Evolutionary conservation across 2,113 vertebrate species (phyloP).

Genomic region (Chloropsis cyanopogon): DNA sequence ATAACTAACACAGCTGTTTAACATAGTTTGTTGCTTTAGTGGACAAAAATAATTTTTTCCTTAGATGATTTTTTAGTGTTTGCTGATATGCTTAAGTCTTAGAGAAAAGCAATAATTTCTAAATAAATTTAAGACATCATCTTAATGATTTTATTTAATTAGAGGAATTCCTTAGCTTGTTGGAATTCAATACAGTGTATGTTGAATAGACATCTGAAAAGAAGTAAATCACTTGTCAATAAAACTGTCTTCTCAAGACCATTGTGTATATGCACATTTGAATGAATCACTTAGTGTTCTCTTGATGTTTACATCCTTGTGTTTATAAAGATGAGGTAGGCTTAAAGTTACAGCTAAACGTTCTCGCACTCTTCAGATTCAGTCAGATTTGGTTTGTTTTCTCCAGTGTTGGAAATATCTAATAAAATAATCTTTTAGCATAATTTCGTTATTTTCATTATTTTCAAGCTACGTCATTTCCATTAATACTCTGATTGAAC

Average conservation of each 20-base stretch:
- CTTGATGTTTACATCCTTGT: background rate
- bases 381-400: background rate
- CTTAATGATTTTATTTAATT: background rate
- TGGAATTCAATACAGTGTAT: background rate
- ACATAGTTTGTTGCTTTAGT: background rate
- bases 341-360: background rate
- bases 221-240: background rate
- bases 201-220: background rate
- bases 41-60: conserved; percentile 35
- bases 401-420: background rate
- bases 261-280: background rate
- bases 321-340: background rate
- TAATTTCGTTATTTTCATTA: background rate
- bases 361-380: background rate
- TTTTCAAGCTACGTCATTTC: background rate
- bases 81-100: background rate
- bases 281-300: background rate
- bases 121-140: background rate
- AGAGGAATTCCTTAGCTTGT: background rate
- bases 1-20: background rate
- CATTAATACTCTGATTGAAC: background rate
- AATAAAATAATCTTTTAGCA: background rate
- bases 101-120: background rate
- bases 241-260: background rate
- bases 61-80: background rate